Evolutionary conservation across 2,888 invertebrate genomes (phyloP).

Genomic region (Euzophera pinguis): DNA sequence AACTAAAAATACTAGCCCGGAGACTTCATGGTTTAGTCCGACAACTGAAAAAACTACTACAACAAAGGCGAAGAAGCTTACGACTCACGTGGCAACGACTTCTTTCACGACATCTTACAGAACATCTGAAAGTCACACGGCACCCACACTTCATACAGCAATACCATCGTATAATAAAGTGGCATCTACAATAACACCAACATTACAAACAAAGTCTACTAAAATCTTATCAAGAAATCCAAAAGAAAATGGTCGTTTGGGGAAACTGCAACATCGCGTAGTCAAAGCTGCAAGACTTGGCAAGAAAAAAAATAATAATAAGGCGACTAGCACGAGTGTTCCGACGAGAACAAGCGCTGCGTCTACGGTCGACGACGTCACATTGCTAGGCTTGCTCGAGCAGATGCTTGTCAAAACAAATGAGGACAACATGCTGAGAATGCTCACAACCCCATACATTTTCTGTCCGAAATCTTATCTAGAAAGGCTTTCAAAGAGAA

Average conservation of each 20-base stretch:
- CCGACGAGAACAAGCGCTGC: slow-evolving; percentile 13
- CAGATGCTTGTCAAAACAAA: slow-evolving; percentile 43
- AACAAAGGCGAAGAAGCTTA: too few relatives aligned
- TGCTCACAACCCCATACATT: slow-evolving; percentile 29
- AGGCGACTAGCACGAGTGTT: neutral
- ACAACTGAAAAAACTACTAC: too few relatives aligned
- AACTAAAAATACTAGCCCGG: slow-evolving; percentile 8
- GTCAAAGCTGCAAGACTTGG: neutral
- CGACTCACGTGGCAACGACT: too few relatives aligned
- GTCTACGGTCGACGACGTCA: slow-evolving; percentile 40
- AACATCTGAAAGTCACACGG: neutral
- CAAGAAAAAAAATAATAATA: slow-evolving; percentile 5
- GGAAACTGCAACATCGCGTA: neutral
- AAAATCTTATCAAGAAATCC: neutral
- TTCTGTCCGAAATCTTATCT: slow-evolving; percentile 19
- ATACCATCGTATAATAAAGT: neutral
- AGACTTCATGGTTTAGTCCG: neutral
- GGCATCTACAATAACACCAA: neutral
- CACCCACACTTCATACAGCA: neutral
- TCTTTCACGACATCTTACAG: too few relatives aligned
- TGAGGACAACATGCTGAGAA: slow-evolving; percentile 37
- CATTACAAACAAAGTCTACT: neutral
- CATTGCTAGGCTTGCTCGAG: slow-evolving; percentile 46
- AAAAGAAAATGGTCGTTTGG: neutral
- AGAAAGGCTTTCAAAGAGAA: slow-evolving; percentile 28